These are phyloP conservation scores for Lepidothrix coronata DNA, from an alignment of 2,113 vertebrate genomes.

Conservation along the genomic window DNA sequence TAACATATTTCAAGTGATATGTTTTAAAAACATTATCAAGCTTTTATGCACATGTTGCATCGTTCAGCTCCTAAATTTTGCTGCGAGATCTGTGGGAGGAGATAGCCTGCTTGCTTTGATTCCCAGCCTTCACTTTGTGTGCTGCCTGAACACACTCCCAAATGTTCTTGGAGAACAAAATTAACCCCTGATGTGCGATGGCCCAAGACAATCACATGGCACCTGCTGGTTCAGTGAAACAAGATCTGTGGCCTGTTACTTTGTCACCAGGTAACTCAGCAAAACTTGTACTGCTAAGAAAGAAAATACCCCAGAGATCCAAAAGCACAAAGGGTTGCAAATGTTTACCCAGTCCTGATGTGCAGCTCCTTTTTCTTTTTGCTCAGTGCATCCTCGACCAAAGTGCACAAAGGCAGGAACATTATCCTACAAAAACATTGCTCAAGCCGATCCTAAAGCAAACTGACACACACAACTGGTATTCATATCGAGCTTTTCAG, in stretches of 20 bases:
- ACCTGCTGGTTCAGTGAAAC: neutral
- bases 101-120: conserved; percentile 57
- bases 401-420: neutral
- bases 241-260: neutral
- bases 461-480: neutral
- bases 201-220: neutral
- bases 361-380: neutral
- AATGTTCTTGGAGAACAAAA: conserved; percentile 15
- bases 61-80: conserved; percentile 55
- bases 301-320: neutral
- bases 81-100: conserved; percentile 56
- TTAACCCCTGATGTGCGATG: conserved; percentile 26
- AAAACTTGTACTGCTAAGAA: neutral
- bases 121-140: conserved; percentile 35
- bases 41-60: conserved; percentile 64
- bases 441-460: neutral
- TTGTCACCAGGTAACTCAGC: neutral
- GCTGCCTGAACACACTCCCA: conserved; percentile 50
- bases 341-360: neutral
- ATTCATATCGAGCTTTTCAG: conserved; percentile 4
- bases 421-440: neutral
- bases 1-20: conserved; percentile 68
- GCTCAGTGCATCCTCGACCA: neutral
- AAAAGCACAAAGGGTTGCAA: neutral
- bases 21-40: conserved; percentile 69